A percentile compares a stretch with the other conserved stretches of the same genome.
phyloP scores from a whole-genome alignment of 1,140 invertebrate species.

The Diuraphis noxia region DNA sequence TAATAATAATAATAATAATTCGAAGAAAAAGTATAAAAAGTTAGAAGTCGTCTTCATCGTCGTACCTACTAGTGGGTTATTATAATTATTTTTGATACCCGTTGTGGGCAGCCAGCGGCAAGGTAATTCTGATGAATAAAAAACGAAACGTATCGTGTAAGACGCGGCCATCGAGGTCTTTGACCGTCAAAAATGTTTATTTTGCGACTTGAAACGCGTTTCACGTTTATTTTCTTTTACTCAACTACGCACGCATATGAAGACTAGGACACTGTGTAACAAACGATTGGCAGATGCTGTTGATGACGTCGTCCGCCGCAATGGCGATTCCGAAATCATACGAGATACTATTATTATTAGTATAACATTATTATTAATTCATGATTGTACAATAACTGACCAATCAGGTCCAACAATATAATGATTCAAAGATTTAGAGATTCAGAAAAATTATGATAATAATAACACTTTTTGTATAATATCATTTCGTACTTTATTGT shows the following conservation, averaged over 20 bases:
- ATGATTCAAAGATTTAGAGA: background rate
- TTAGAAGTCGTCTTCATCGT: background rate
- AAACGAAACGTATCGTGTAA: background rate
- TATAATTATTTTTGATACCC: conserved; percentile 5
- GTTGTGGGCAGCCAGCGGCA: conserved; percentile 15
- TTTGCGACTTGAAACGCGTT: background rate
- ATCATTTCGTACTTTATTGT: background rate
- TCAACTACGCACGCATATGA: background rate
- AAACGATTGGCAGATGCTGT: background rate
- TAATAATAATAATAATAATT: no score
- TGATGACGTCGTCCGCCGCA: background rate
- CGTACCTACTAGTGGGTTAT: background rate
- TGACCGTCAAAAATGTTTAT: conserved; percentile 18
- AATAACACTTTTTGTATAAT: background rate
- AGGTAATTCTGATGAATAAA: conserved; percentile 32
- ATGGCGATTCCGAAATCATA: background rate
- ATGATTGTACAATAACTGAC: background rate
- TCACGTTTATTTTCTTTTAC: background rate
- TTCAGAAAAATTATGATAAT: no score
- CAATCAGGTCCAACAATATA: background rate
- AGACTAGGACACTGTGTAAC: background rate
- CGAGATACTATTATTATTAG: background rate
- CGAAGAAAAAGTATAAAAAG: background rate
- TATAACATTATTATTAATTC: background rate
- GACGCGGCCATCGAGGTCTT: conserved; percentile 17